Conservation (phyloP, 2,888 invertebrate species). For the Lacanobia oleracea region DNA sequence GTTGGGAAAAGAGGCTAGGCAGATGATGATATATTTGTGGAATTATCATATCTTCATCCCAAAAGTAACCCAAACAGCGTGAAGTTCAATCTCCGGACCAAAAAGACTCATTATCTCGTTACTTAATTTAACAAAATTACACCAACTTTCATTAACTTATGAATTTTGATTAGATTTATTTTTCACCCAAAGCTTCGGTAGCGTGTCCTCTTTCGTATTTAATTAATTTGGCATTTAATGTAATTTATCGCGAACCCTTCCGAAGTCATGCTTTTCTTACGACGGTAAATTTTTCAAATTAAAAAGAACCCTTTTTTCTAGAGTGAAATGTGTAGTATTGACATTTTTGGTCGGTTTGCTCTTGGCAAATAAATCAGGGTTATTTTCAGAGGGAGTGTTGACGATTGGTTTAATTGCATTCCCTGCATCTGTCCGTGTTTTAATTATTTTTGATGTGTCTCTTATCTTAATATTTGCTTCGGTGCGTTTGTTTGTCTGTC, state of each 20-base stretch:
- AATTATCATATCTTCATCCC: not conserved
- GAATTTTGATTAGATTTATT: slow-evolving; percentile 78
- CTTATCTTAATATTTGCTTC: slow-evolving; percentile 60
- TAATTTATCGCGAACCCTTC: slow-evolving; percentile 80
- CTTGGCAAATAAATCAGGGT: slow-evolving; percentile 57
- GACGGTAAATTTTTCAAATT: slow-evolving; percentile 53
- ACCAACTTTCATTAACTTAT: slow-evolving; percentile 71
- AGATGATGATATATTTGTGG: no score
- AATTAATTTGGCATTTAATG: slow-evolving; percentile 85
- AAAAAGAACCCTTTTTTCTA: slow-evolving; percentile 54
- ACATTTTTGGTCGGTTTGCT: slow-evolving; percentile 56
- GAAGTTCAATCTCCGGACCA: slow-evolving; percentile 24
- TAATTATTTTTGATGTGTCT: slow-evolving; percentile 62
- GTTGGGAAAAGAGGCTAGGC: no score
- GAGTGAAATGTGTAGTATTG: slow-evolving; percentile 58
- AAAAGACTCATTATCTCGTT: slow-evolving; percentile 59
- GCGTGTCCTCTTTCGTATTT: slow-evolving; percentile 76
- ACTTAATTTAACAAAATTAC: slow-evolving; percentile 62
- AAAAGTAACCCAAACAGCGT: slow-evolving; percentile 19
- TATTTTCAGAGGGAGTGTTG: slow-evolving; percentile 48
- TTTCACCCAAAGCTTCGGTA: slow-evolving; percentile 71
- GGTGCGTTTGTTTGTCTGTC: slow-evolving; percentile 30
- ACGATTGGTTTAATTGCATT: slow-evolving; percentile 62
- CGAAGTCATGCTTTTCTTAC: slow-evolving; percentile 53
- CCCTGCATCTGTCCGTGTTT: slow-evolving; percentile 58